Evolutionary conservation across 2,888 invertebrate species (phyloP), one percentile per base, ranked within the genome.

Genomic region (Drosophila neonasuta): DNA sequence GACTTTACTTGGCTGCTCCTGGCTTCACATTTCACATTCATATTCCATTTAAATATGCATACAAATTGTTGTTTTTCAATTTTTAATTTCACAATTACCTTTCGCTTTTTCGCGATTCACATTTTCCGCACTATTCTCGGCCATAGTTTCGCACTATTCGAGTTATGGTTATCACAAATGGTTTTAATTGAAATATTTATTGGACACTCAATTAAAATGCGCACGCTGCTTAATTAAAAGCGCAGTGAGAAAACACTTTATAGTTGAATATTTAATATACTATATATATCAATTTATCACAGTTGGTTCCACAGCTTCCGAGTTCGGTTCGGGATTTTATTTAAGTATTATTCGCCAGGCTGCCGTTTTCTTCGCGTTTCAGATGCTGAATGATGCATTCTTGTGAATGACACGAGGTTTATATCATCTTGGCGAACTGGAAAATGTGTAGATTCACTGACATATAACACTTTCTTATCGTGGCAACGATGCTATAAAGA

Each of bases 391-490:
- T 74, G 74, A 55, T 61, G 61, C 29, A 11, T 20, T 61, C 11
- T 24, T 24, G 13, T 46, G 57, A 64, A 61, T 77, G 63, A 2
- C 64, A 8, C 20, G 10, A 20, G 42, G 50, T 11, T 68, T 76
- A 48, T 72, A 76, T 67, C 36, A 56, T 9, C 36, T 8, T 13
- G 36, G 10, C 32, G 5, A 32, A 42, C 30, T 7, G 17, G 13
- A 32, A 17, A 42, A 44, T 32, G 20, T 44, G 13, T 32, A 54
- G 42, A 54, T 44, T 54, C 54, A 44, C 44, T 32, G 13, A 32
- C 32, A 44, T 57, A 56, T 42, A 51, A 64, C 50, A 51, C 48
- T 41, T 64, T 49, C 52, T 57, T 75, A 74, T 68, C 76, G 39
- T 8, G 46, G 54, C 46, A n/a, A 41, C 39, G 34, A 65, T n/a